phyloP scores from a whole-genome alignment of 2,888 invertebrate species.

The Dynastes tityus region DNA sequence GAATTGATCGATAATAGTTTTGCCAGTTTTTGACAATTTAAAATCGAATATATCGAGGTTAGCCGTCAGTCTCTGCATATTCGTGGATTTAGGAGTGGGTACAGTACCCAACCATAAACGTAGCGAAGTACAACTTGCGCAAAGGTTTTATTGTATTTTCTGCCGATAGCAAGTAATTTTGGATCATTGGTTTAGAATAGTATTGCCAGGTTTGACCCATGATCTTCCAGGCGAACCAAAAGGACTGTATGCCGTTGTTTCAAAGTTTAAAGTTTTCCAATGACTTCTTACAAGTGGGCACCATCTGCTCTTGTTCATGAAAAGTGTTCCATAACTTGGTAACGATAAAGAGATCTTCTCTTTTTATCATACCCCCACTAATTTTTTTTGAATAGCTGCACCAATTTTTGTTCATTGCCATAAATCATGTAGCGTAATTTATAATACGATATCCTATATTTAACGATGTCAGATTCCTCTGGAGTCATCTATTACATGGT shows the following conservation, averaged over 20 bases:
- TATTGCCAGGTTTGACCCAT: too few species aligned
- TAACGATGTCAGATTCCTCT: constrained; percentile 77
- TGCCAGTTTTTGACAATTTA: constrained; percentile 71
- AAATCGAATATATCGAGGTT: constrained; percentile 76
- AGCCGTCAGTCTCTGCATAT: constrained; percentile 70
- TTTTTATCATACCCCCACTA: constrained; percentile 76
- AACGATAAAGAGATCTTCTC: constrained; percentile 81
- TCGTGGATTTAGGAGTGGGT: constrained; percentile 75
- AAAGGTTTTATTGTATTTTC: constrained; percentile 68
- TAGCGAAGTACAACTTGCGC: constrained; percentile 82
- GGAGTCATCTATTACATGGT: constrained; percentile 74
- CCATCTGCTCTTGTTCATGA: constrained; percentile 86
- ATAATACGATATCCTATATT: constrained; percentile 85
- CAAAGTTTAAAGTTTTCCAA: constrained; percentile 80
- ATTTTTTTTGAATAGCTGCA: constrained; percentile 73
- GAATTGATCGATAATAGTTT: constrained; percentile 66
- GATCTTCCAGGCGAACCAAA: too few species aligned
- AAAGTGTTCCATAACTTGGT: constrained; percentile 87
- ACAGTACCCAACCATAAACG: constrained; percentile 71
- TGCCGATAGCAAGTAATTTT: too few species aligned
- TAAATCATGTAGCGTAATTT: constrained; percentile 81
- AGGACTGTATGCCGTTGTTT: constrained; percentile 45
- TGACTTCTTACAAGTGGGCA: constrained; percentile 78
- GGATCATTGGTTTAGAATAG: too few species aligned
- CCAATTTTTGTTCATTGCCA: constrained; percentile 81